Evolutionary conservation across 2,113 vertebrate genomes (phyloP), one percentile per base, ranked within the genome.

Genomic region (Limanda limanda): DNA sequence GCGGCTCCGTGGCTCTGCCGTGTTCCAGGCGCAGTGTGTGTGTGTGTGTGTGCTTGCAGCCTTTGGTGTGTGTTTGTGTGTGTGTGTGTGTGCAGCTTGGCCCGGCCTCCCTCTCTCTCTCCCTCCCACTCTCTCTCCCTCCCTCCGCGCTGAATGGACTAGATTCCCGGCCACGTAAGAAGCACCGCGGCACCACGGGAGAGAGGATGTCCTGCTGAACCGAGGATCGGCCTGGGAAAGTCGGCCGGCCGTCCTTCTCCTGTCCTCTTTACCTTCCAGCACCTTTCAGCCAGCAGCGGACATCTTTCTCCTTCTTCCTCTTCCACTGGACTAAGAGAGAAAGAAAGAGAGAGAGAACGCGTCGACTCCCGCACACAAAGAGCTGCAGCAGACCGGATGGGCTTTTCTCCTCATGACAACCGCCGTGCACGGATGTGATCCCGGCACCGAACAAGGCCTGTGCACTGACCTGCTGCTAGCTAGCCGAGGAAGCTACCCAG

Each of bases 111-210:
- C 47, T 48, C 47, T 4, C 47, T 47, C 45, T 3, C 51, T 54
- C 51, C n/a, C 51, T 54, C 51, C 20, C 51, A n/a, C 51, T 83
- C 89, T 89, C 84, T 31, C 60, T 62, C 60, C 62, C 62, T 47
- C 83, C 80, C 87, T 86, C 81, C 85, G 86, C 87, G 81, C 87
- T 95, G 92, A 93, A 92, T 94, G 94, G 91, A 94, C 87, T 90
- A 92, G 91, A 92, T 92, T 94, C 94, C 91, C 92, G 87, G 96
- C 95, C 95, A 96, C 95, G 95, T 95, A 95, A 95, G 95, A 95
- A 95, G 95, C 95, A 93, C 89, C 76, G 85, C 86, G 82, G 87
- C 91, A 75, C 73, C 86, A 79, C 76, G 83, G 83, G 89, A 87
- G 91, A 93, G 93, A 95, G 91, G 93, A 93, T 95, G 95, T 89